Evolutionary conservation across 1,140 invertebrate genomes (phyloP).

Genomic region (Penaeus indicus): DNA sequence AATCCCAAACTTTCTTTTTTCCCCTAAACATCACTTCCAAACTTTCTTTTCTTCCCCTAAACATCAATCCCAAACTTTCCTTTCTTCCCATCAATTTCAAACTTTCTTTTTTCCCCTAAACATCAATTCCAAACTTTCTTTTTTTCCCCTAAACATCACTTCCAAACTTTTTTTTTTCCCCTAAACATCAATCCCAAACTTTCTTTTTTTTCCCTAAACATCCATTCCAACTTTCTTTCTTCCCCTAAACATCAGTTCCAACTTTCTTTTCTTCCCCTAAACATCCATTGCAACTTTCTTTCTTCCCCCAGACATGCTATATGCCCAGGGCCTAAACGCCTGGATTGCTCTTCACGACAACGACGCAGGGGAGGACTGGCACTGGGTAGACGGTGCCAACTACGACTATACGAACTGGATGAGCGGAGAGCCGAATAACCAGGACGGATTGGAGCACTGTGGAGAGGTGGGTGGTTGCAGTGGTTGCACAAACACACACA

Average conservation of each 20-base stretch:
- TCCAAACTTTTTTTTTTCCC: neutral
- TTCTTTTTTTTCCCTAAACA: too few relatives aligned
- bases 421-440: slow-evolving; percentile 31
- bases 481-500: too few relatives aligned
- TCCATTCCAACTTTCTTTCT: too few relatives aligned
- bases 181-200: too few relatives aligned
- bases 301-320: neutral
- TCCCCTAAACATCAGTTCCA: too few relatives aligned
- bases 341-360: slow-evolving; percentile 49
- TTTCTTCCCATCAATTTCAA: too few relatives aligned
- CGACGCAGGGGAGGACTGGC: slow-evolving; percentile 27
- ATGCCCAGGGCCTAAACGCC: neutral
- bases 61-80: too few relatives aligned
- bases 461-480: slow-evolving; percentile 30
- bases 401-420: slow-evolving; percentile 32
- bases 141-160: too few relatives aligned
- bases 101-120: neutral
- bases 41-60: neutral
- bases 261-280: neutral
- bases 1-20: too few relatives aligned
- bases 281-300: neutral
- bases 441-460: slow-evolving; percentile 23
- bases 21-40: neutral
- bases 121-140: too few relatives aligned
- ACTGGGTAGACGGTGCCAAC: slow-evolving; percentile 38